Evolutionary conservation across 2,113 vertebrate species (phyloP).

Genomic region (Columbina picui): DNA sequence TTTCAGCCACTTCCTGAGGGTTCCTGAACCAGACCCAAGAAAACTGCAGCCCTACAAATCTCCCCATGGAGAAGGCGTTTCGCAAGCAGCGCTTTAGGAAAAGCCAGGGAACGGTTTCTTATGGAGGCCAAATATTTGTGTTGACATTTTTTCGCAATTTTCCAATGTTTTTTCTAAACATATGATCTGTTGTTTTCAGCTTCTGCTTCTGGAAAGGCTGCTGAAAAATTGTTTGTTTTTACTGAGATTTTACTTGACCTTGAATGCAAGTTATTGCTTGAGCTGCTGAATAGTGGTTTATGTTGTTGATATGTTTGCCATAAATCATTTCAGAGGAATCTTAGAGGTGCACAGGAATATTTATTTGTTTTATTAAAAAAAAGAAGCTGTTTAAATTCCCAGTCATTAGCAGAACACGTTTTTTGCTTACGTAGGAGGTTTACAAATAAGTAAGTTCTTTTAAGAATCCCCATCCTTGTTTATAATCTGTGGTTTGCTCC

Average conservation of each 20-base stretch:
- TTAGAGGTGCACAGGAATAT: slow-evolving; percentile 7
- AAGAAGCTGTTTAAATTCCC: not conserved
- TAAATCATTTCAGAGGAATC: slow-evolving; percentile 18
- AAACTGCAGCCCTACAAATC: not conserved
- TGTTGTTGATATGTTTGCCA: not conserved
- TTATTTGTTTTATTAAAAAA: slow-evolving; percentile 23
- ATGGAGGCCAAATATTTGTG: not conserved
- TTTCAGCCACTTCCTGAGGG: slow-evolving; percentile 56
- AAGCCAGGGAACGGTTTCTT: not conserved
- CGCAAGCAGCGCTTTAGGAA: not conserved
- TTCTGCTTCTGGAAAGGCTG: slow-evolving; percentile 11
- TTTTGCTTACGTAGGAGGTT: not conserved
- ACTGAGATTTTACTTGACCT: slow-evolving; percentile 13
- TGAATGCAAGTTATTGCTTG: not conserved
- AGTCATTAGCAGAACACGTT: not conserved
- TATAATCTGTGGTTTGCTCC: not conserved
- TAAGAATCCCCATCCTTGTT: not conserved
- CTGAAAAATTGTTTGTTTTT: slow-evolving; percentile 61
- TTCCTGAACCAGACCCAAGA: not conserved
- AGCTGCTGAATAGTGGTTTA: slow-evolving; percentile 38
- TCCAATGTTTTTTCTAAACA: not conserved
- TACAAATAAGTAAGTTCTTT: slow-evolving; percentile 20
- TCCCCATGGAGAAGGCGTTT: not conserved
- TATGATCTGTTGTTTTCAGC: slow-evolving; percentile 34
- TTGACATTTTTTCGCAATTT: not conserved